Base-by-base conservation (phyloP, 1,140 invertebrate genomes). In the Drosophila erecta region DNA sequence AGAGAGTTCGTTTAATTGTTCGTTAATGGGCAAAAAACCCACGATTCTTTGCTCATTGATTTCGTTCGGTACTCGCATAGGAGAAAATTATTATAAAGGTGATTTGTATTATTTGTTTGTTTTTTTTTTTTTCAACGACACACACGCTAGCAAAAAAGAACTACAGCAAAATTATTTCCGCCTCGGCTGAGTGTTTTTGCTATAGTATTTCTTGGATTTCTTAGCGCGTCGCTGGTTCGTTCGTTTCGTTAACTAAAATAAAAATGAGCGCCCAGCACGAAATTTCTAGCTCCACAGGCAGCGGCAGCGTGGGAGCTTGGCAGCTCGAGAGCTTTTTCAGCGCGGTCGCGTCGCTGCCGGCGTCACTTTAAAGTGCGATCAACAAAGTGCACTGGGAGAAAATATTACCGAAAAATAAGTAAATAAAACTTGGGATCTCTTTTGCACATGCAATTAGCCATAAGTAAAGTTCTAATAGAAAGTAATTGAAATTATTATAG, bases 191-290 rank as follows among this genome's bases (percentile, higher is more conserved):
- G 49, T 70, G 33, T 69, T 56, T 69, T 50, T 69, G 37, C 51
- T 66, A 51, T 24, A 56, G 51, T 59, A 58, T 76, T 64, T 62
- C 71, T 61, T 71, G 66, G 40, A 57, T 70, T 75, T 58, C 46
- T 49, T 74, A 53, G 79, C 83, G 83, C 83, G 83, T 38, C 78
- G 75, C 79, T 83, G 79, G 61, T 84, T 86, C 84, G 83, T 86
- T 86, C 83, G 83, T 83, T 86, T 87, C 83, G 83, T 86, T 89
- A 72, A 86, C 83, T 86, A 86, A 86, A 86, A 61, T 86, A 76
- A 83, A 75, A 86, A 76, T 86, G 83, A 86, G 77, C 64, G 57
- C 33, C 65, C 58, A 40, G 51, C 43, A 62, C 58, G 66, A 51
- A 76, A 70, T 62, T 66, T 74, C 78, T 87, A 62, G 57, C 71